Conservation (phyloP, 2,113 vertebrate genomes). For the Petrocephalus zakoni region DNA sequence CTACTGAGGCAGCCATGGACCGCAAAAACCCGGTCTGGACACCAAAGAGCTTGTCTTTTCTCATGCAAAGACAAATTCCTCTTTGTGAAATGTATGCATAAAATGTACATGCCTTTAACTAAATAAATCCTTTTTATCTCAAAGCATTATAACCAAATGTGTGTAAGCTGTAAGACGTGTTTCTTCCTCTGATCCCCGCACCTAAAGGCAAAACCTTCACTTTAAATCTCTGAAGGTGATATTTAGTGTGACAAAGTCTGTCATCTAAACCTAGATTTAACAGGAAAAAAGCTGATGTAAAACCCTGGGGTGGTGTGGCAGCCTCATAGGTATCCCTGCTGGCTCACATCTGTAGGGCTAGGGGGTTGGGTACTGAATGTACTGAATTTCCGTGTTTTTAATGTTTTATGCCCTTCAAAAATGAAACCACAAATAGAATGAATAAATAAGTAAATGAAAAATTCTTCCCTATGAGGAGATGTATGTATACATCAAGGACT, state of each 20-base stretch:
- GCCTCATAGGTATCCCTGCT: neutral
- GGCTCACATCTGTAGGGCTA: neutral
- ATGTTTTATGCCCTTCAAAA: neutral
- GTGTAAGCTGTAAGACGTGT: neutral
- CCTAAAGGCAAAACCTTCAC: neutral
- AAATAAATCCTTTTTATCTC: neutral
- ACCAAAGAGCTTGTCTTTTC: neutral
- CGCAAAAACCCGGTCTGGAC: neutral
- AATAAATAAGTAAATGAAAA: neutral
- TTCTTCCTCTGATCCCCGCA: neutral
- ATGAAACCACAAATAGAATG: neutral
- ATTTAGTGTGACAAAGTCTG: neutral
- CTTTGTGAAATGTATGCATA: slow-evolving; percentile 5
- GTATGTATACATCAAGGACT: neutral
- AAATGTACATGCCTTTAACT: neutral
- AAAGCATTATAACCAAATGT: neutral
- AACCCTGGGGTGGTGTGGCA: neutral
- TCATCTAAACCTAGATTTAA: neutral
- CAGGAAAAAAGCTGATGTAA: neutral
- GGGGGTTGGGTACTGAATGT: neutral
- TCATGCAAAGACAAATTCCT: neutral
- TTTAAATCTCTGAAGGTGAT: neutral
- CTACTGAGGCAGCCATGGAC: neutral
- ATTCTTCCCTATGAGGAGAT: neutral
- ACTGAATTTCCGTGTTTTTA: neutral